These are phyloP conservation scores for Lasioglossum marginatum DNA, from an alignment of 2,888 invertebrate species.

Conservation along the genomic window DNA sequence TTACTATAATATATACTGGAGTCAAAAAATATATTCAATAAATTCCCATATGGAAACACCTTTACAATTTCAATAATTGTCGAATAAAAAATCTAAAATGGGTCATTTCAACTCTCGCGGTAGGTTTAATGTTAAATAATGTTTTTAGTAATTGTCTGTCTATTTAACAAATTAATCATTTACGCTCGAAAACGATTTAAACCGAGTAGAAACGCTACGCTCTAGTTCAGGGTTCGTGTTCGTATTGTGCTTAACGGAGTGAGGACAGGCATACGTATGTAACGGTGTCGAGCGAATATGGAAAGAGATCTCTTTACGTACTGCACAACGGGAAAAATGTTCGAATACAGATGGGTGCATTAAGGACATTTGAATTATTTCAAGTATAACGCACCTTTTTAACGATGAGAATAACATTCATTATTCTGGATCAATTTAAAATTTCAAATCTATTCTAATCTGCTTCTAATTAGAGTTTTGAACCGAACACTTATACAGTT, in stretches of 20 bases:
- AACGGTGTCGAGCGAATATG: slow-evolving; percentile 15
- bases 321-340: neutral
- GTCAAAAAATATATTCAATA: too few relatives aligned
- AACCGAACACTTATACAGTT: neutral
- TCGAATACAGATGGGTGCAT: neutral
- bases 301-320: neutral
- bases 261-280: slow-evolving; percentile 17
- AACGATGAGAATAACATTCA: neutral
- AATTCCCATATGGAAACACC: too few relatives aligned
- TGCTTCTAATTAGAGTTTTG: neutral
- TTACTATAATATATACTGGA: too few relatives aligned
- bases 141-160: slow-evolving; percentile 9
- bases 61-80: too few relatives aligned
- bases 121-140: too few relatives aligned
- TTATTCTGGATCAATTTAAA: neutral
- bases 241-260: slow-evolving; percentile 39
- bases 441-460: neutral
- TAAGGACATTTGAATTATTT: neutral
- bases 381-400: neutral
- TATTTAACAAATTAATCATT: slow-evolving; percentile 31
- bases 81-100: too few relatives aligned
- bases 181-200: slow-evolving; percentile 18
- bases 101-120: too few relatives aligned
- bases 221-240: slow-evolving; percentile 38
- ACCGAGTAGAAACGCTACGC: slow-evolving; percentile 30